Conservation (phyloP, 2,888 invertebrate genomes). For the Actias luna region DNA sequence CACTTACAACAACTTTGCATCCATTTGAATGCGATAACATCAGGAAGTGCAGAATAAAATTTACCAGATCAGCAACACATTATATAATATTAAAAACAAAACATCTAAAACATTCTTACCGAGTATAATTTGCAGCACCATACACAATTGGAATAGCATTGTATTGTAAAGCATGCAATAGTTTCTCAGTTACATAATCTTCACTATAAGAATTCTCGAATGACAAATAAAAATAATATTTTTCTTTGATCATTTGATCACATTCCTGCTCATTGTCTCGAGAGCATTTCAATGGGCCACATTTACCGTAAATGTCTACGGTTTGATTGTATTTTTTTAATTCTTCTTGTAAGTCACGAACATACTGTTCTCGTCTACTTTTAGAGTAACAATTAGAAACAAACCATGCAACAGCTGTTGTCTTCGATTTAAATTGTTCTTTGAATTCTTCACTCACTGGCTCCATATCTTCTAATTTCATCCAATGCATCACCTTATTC, state of each 20-base stretch:
- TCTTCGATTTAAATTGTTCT: conserved; percentile 34
- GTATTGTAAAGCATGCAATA: conserved; percentile 65
- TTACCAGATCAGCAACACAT: too few relatives aligned
- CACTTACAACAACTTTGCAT: too few relatives aligned
- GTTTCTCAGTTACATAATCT: conserved; percentile 58
- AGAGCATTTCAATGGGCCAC: conserved; percentile 41
- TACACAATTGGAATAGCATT: conserved; percentile 84
- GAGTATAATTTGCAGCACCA: conserved; percentile 82
- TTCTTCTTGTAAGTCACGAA: conserved; percentile 28
- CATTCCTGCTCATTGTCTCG: conserved; percentile 32
- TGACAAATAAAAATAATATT: conserved; percentile 56
- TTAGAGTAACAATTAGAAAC: conserved; percentile 44
- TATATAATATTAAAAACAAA: not conserved
- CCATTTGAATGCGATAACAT: too few relatives aligned
- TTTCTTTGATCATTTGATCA: conserved; percentile 35
- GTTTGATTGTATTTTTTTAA: conserved; percentile 35
- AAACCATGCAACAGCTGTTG: conserved; percentile 50
- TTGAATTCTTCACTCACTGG: conserved; percentile 39
- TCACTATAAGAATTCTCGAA: conserved; percentile 52
- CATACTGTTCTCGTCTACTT: conserved; percentile 35
- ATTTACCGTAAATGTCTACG: conserved; percentile 48
- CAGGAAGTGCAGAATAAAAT: too few relatives aligned
- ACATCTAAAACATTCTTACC: conserved; percentile 33
- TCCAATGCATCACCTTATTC: conserved; percentile 47
- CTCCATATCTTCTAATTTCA: conserved; percentile 42